These are phyloP conservation scores for Lepidurus arcticus DNA, from an alignment of 1,140 invertebrate species.

Conservation along the genomic window DNA sequence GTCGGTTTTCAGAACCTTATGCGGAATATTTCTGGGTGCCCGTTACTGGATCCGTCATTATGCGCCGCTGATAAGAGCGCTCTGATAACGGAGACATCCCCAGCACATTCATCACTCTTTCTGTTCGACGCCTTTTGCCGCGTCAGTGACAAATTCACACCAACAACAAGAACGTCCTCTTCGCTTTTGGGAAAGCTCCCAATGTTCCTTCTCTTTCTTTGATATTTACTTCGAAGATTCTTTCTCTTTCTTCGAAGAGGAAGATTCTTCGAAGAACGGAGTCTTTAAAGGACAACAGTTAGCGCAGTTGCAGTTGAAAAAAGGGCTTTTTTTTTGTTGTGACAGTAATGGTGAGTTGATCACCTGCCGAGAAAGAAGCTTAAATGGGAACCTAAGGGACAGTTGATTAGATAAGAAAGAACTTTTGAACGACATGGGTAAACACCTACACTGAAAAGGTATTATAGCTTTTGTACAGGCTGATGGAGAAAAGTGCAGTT, in stretches of 20 bases:
- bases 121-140: not conserved
- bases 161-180: not conserved
- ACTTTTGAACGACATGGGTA: no score
- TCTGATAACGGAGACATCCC: constrained; percentile 21
- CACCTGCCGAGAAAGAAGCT: no score
- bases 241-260: no score
- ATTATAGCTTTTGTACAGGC: not conserved
- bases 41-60: constrained; percentile 9
- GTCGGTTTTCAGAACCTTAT: constrained; percentile 4
- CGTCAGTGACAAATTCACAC: constrained; percentile 21
- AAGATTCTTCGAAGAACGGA: no score
- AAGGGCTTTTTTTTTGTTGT: no score
- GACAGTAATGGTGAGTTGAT: no score
- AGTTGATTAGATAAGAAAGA: no score
- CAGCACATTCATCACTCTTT: constrained; percentile 3
- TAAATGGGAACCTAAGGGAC: no score
- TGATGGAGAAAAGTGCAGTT: not conserved
- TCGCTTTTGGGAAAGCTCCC: not conserved
- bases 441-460: no score
- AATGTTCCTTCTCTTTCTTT: not conserved
- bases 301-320: no score
- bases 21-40: not conserved
- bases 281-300: no score
- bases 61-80: constrained; percentile 4
- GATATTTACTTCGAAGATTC: not conserved